phyloP scores from a whole-genome alignment of 1,140 invertebrate species.

The Pseudachorutes palmiensis region DNA sequence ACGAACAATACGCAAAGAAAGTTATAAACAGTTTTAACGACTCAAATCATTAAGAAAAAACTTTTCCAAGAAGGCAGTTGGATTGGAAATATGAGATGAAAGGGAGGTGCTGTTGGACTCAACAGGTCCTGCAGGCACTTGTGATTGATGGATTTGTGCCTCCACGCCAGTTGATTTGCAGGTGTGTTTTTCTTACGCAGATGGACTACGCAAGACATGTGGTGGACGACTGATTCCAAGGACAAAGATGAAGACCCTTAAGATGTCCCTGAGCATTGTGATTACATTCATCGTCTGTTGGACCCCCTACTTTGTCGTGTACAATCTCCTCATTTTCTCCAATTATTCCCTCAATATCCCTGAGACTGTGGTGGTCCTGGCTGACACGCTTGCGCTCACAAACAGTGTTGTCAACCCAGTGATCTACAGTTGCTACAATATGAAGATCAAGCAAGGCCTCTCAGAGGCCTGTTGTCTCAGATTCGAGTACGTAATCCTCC shows the following conservation, averaged over 20 bases:
- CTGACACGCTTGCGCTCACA: conserved; percentile 44
- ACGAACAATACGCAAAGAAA: too few relatives aligned
- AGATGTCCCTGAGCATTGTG: conserved; percentile 45
- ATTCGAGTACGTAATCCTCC: conserved; percentile 27
- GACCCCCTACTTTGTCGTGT: conserved; percentile 46
- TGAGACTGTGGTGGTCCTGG: conserved; percentile 41
- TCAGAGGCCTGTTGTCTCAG: conserved; percentile 35
- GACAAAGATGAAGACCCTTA: conserved; percentile 46
- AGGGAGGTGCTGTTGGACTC: neutral
- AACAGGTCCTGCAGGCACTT: conserved; percentile 10
- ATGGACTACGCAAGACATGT: conserved; percentile 34
- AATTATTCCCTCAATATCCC: conserved; percentile 43
- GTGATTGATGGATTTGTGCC: too few relatives aligned
- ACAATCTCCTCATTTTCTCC: conserved; percentile 44
- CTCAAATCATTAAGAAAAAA: neutral
- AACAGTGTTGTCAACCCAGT: conserved; percentile 46
- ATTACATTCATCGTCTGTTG: conserved; percentile 46
- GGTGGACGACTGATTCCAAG: conserved; percentile 37
- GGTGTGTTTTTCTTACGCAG: conserved; percentile 20
- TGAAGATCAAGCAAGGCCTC: conserved; percentile 37
- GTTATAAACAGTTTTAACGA: too few relatives aligned
- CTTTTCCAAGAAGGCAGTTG: neutral
- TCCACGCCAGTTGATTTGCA: too few relatives aligned
- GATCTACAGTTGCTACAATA: conserved; percentile 46
- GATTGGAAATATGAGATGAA: neutral